Evolutionary conservation across 1,140 invertebrate species (phyloP), one percentile per base, ranked within the genome.

Genomic region (Campodea augens): DNA sequence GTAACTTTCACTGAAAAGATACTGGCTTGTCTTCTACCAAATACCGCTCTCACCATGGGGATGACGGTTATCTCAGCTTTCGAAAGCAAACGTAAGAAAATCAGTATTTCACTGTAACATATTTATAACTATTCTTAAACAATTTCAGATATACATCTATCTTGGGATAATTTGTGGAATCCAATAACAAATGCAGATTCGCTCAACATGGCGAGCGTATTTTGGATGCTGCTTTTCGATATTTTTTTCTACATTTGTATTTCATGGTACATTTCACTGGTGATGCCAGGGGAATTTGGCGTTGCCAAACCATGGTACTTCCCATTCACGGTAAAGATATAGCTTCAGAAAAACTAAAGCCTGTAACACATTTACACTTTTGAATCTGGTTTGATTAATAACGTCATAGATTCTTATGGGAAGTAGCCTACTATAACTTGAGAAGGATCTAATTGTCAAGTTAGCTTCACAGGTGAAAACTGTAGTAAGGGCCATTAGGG

Each of bases 291-390:
- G 3, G 32, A 40, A 19, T 61, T 57, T 55, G 68, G 67, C 41
- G 52, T 62, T n/a, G 44, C 60, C 4, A 55, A 60, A 50, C 65
- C 63, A 7, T 67, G 59, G 57, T 69, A 68, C 49, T 70, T 66
- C 51, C 56, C 58, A 4, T 39, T 66, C 21, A 53, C 49, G 5
- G 48, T 48, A 45, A 10, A 10, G n/a, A n/a, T n/a, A n/a, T n/a
- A n/a, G n/a, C n/a, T n/a, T n/a, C n/a, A n/a, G n/a, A n/a, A n/a
- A n/a, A n/a, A n/a, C n/a, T n/a, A n/a, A n/a, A n/a, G n/a, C n/a
- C n/a, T n/a, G n/a, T n/a, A n/a, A n/a, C n/a, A n/a, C n/a, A n/a
- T n/a, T n/a, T n/a, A n/a, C n/a, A n/a, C n/a, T n/a, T n/a, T n/a
- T n/a, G n/a, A n/a, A n/a, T n/a, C n/a, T n/a, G n/a, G n/a, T n/a